Percentiles rank a stretch among this genome's conserved stretches.
These are phyloP conservation scores for Melanostigma gelatinosum DNA, from an alignment of 2,113 vertebrate genomes.

Conservation along the genomic window DNA sequence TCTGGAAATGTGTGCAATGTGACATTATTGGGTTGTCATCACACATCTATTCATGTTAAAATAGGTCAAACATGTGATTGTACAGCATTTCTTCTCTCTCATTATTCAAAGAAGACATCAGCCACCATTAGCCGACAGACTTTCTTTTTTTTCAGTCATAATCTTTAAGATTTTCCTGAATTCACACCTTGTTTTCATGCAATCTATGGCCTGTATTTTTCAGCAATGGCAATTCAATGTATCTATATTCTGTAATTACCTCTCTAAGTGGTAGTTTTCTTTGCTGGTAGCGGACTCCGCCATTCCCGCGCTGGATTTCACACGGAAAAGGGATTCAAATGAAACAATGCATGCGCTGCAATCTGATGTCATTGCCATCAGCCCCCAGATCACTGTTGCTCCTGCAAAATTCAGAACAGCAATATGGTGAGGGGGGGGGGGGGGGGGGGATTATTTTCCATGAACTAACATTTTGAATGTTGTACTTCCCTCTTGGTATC, in stretches of 20 bases:
- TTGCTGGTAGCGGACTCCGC: not conserved
- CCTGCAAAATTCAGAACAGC: no score
- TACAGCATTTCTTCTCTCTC: not conserved
- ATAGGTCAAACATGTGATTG: not conserved
- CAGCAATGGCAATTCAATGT: not conserved
- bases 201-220: not conserved
- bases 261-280: not conserved
- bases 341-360: not conserved
- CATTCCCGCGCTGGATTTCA: not conserved
- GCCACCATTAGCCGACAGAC: no score
- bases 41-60: not conserved
- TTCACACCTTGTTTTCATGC: not conserved
- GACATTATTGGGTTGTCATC: not conserved
- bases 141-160: not conserved
- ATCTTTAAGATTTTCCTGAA: not conserved
- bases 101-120: not conserved
- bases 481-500: no score
- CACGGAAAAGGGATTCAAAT: no score
- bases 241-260: not conserved
- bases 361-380: no score
- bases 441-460: no score
- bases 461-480: not conserved
- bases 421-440: no score
- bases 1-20: not conserved
- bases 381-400: no score